phyloP scores from a whole-genome alignment of 2,797 vertebrate species.

The Malacoraja senta region DNA sequence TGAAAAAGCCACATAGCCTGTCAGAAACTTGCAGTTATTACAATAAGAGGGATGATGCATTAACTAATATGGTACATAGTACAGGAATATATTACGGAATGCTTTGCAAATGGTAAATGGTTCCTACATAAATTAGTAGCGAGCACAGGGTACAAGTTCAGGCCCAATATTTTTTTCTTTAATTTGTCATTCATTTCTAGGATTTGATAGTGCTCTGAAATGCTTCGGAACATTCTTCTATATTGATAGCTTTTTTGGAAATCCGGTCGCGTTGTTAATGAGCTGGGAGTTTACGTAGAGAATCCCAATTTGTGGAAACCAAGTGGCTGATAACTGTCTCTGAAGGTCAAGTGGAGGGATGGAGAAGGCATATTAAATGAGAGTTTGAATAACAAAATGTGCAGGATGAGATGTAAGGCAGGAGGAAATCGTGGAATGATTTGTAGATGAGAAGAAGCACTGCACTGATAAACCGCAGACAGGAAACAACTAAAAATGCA shows the following conservation, averaged over 20 bases:
- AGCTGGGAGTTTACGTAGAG: background rate
- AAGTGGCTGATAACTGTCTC: background rate
- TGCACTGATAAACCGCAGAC: background rate
- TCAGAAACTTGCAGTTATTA: no score
- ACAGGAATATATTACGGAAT: no score
- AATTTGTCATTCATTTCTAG: background rate
- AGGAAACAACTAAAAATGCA: background rate
- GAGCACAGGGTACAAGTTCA: no score
- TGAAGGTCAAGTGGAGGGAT: background rate
- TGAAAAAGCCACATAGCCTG: no score
- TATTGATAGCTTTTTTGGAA: background rate
- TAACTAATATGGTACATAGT: no score
- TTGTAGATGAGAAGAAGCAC: background rate
- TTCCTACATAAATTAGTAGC: no score
- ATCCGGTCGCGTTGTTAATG: background rate
- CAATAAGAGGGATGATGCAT: no score
- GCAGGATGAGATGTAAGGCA: background rate
- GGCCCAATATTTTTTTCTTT: background rate
- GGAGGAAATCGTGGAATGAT: background rate
- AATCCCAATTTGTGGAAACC: background rate
- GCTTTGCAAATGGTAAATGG: no score
- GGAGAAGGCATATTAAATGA: background rate
- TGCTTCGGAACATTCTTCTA: background rate
- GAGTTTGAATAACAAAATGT: background rate
- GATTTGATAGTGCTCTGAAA: background rate